Base-by-base conservation (phyloP, 2,113 vertebrate genomes). In the Thunnus thynnus region DNA sequence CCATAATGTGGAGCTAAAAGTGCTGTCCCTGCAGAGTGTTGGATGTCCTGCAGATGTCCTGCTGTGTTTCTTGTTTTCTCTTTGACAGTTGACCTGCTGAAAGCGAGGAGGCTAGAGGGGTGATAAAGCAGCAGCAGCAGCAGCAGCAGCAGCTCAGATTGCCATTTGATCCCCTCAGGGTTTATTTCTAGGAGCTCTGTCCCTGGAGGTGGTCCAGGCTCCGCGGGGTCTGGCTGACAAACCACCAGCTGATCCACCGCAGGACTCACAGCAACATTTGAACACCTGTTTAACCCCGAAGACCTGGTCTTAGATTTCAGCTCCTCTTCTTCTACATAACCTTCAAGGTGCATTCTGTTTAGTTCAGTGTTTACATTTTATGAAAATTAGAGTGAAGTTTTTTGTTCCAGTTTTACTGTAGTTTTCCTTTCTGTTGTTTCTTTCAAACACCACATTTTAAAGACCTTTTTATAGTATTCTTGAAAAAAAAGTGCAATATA, bases 111-210 rank as follows among this genome's bases (percentile, higher is more conserved):
- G 56, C 48, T 41, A 68, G 17, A 8, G 22, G 1, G 4, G 58
- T 12, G 72, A 64, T 47, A 58, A 22, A 65, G 71, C 27, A 65
- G 71, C 27, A 17, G 20, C 3, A 11, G 71, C n/a, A 17, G 20
- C 3, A 11, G 46, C 32, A 36, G 32, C 32, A 36, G 32, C 32
- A 36, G 32, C 32, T 36, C 32, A 36, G 4, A 36, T 36, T 1
- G 5, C 32, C 32, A 36, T 55, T 27, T 44, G 18, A 55, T 57
- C 60, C 60, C 54, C 30, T 1, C 44, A 9, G n/a, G 55, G 27
- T 52, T 20, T 88, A 83, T 83, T 80, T 85, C 80, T 76, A 68
- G 76, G 52, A 41, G 25, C 25, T 1, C 0, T 11, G 61, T 71
- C 55, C 74, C 60, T 55, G 75, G 58, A 66, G 46, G 58, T 2